Base-by-base conservation (phyloP, 2,113 vertebrate species). In the Macaca mulatta region DNA sequence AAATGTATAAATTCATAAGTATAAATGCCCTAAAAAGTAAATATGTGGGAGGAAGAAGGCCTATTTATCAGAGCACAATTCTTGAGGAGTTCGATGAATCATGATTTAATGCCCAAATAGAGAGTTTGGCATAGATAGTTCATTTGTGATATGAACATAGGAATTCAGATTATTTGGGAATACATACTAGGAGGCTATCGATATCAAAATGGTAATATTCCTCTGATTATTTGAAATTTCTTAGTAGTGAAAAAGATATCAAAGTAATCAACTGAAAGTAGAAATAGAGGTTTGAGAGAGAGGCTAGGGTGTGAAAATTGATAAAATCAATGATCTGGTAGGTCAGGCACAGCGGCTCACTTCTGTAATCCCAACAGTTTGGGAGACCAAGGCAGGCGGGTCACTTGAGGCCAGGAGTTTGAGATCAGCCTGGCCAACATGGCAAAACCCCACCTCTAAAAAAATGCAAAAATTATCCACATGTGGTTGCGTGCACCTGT, bases 261-360 rank as follows among this genome's bases (percentile, higher is more conserved):
- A 74, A 48, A 89, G 20, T 40, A 30, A 14, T 40, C 25, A 74
- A 23, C 12, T 27, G 57, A 25, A 27, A 61, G 25, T 32, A 38
- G 11, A 88, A 32, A 94, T 59, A 27, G 52, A 38, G 23, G 5
- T 57, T 45, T 30, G 48, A 10, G 11, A 50, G 20, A 57, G 57
- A 55, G 3, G 4, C 40, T 40, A 70, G n/a, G 11, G 3, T 43
- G 27, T 72, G 23, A 45, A 83, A 48, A 48, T 27, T 5, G 22
- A 48, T 55, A 8, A 27, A 78, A 52, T 52, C 10, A 50, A 81
- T 48, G 11, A 25, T 30, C 22, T n/a, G n/a, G 61, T 32, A 64
- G 27, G 27, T 27, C 0, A 13, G 27, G 5, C 5, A 0, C 12
- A 64, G 61, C 13, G 27, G 27, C 2, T 64, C 61, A 64, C 0